phyloP scores from a whole-genome alignment of 1,140 invertebrate species.

The Nymphalis io region DNA sequence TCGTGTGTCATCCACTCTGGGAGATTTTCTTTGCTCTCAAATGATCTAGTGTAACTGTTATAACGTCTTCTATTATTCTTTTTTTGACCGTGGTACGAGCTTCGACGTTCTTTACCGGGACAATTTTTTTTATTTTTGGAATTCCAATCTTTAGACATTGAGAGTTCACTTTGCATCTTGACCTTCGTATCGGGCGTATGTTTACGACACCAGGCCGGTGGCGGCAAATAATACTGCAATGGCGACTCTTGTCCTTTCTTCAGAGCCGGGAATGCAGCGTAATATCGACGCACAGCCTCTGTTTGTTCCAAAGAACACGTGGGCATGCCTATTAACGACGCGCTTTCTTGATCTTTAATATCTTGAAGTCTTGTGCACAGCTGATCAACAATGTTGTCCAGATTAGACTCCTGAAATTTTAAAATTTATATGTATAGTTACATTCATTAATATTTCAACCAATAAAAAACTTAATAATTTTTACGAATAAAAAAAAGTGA shows the following conservation, averaged over 20 bases:
- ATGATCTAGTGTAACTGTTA: conserved; percentile 72
- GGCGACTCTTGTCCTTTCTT: conserved; percentile 75
- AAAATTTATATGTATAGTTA: conserved; percentile 7
- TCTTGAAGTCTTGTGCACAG: conserved; percentile 72
- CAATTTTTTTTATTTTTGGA: conserved; percentile 65
- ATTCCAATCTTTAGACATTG: conserved; percentile 72
- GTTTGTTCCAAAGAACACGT: conserved; percentile 73
- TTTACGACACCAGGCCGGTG: conserved; percentile 75
- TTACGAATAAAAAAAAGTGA: not conserved
- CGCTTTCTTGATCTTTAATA: conserved; percentile 68
- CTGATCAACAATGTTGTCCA: conserved; percentile 72
- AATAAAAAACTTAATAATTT: not conserved
- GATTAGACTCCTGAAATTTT: conserved; percentile 72
- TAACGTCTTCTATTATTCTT: conserved; percentile 67
- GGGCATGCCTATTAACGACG: conserved; percentile 70
- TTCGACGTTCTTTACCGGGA: conserved; percentile 69
- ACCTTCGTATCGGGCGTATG: conserved; percentile 50
- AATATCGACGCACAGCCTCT: conserved; percentile 80
- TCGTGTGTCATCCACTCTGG: conserved; percentile 79
- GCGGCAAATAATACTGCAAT: conserved; percentile 71
- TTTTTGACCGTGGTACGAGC: conserved; percentile 72
- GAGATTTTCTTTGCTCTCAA: conserved; percentile 71
- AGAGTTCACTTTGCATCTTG: conserved; percentile 74
- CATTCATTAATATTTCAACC: not conserved
- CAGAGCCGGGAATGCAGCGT: conserved; percentile 79